A percentile compares a stretch with the other conserved stretches of the same genome.
phyloP scores from a whole-genome alignment of 2,113 vertebrate species.

The Petromus typicus region DNA sequence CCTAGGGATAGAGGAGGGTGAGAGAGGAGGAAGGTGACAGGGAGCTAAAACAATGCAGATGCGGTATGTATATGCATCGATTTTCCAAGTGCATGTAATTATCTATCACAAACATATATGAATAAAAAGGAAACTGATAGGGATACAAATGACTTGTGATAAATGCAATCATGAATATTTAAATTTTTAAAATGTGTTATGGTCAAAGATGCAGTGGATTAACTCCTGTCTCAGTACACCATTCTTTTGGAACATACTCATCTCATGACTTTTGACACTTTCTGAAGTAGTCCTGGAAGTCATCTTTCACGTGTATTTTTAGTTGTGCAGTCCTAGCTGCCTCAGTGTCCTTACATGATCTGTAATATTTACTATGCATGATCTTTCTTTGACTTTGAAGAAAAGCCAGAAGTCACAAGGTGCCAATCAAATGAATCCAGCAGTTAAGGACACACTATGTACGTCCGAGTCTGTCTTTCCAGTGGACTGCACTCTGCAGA shows the following conservation, averaged over 20 bases:
- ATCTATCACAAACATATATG: not conserved
- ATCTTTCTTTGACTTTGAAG: not conserved
- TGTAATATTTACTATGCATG: not conserved
- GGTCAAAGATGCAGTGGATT: not conserved
- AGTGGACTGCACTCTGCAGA: not conserved
- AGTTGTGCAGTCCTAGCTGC: not conserved
- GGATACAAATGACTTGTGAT: not conserved
- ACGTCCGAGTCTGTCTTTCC: not conserved
- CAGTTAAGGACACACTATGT: not conserved
- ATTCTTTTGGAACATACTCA: not conserved
- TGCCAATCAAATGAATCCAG: not conserved
- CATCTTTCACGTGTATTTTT: not conserved
- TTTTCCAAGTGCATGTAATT: not conserved
- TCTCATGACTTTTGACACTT: not conserved
- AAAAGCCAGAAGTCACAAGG: not conserved
- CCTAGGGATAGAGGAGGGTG: not conserved
- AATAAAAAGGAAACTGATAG: not conserved
- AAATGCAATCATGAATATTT: not conserved
- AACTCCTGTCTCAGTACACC: not conserved
- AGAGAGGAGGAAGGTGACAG: not conserved
- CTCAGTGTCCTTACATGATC: not conserved
- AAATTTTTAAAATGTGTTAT: not conserved
- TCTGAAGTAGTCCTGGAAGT: not conserved
- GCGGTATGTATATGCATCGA: not conserved
- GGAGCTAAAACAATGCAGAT: not conserved